A percentile compares a stretch with the other conserved stretches of the same genome.
These are phyloP conservation scores for Cynodonichthys magdalenae DNA, from an alignment of 2,797 vertebrate genomes.

Conservation along the genomic window DNA sequence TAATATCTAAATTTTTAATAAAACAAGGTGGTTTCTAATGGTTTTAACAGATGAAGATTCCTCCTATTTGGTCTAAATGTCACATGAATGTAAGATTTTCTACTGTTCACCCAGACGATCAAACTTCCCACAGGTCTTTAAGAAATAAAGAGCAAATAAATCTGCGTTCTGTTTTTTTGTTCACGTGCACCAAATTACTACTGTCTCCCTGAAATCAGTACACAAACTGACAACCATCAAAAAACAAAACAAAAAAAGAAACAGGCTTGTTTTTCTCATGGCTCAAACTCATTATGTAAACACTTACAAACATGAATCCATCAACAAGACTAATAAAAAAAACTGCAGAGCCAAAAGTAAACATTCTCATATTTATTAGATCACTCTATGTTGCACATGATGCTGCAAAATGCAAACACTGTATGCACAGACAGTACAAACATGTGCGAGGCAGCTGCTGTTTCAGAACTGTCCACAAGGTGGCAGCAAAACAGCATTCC, in stretches of 20 bases:
- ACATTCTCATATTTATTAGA: conserved; percentile 38
- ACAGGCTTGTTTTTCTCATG: too few relatives aligned
- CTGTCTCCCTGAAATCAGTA: too few relatives aligned
- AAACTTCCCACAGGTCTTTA: conserved; percentile 2
- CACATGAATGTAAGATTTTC: conserved; percentile 5
- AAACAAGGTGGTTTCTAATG: too few relatives aligned
- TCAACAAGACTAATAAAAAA: background rate
- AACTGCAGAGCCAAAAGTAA: conserved; percentile 19
- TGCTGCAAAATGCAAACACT: conserved; percentile 14
- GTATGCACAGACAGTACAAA: conserved; percentile 3
- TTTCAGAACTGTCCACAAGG: conserved; percentile 31
- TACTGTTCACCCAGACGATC: background rate
- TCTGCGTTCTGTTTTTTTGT: background rate
- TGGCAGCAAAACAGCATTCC: conserved; percentile 43
- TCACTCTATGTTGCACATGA: conserved; percentile 24
- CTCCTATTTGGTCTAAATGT: background rate
- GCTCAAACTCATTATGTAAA: background rate
- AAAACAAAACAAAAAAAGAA: too few relatives aligned
- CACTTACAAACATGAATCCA: background rate
- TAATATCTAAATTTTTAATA: too few relatives aligned
- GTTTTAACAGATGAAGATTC: background rate
- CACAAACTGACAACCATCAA: too few relatives aligned
- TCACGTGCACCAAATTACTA: too few relatives aligned
- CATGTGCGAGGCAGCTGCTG: conserved; percentile 7
- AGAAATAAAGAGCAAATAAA: conserved; percentile 5